A percentile compares a stretch with the other conserved stretches of the same genome.
phyloP scores from a whole-genome alignment of 1,140 invertebrate genomes.

The Aphelenchoides besseyi region DNA sequence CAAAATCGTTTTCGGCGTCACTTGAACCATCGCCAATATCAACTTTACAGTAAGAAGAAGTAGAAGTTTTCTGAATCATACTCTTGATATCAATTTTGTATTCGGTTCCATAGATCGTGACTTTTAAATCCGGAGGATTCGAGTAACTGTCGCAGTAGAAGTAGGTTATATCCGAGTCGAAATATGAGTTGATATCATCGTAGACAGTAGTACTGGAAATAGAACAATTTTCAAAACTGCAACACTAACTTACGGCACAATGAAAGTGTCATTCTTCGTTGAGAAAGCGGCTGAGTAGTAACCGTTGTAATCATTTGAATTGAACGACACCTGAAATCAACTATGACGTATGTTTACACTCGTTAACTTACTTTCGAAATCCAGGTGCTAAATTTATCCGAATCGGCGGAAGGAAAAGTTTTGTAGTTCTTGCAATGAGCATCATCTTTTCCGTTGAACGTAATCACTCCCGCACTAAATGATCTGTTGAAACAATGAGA shows the following conservation, averaged over 20 bases:
- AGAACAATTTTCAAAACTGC: not conserved
- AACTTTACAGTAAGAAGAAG: no score
- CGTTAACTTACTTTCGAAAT: not conserved
- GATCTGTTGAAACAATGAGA: no score
- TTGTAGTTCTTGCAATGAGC: not conserved
- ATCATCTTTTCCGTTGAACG: not conserved
- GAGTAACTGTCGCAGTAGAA: not conserved
- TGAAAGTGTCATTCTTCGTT: not conserved
- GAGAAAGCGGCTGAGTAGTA: not conserved
- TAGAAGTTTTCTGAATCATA: no score
- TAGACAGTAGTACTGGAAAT: not conserved
- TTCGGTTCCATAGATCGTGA: conserved; percentile 6
- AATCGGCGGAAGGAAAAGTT: not conserved
- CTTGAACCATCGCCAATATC: no score
- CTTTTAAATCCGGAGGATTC: not conserved
- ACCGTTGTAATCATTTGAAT: not conserved
- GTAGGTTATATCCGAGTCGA: not conserved
- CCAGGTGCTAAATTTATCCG: not conserved
- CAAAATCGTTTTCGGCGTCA: no score
- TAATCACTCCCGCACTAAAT: conserved; percentile 4
- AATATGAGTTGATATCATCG: not conserved
- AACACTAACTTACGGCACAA: not conserved
- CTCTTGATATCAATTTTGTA: not conserved
- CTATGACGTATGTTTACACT: not conserved
- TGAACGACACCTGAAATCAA: not conserved